Evolutionary conservation across 2,797 vertebrate species (phyloP).

Genomic region (Meriones psammophilus): DNA sequence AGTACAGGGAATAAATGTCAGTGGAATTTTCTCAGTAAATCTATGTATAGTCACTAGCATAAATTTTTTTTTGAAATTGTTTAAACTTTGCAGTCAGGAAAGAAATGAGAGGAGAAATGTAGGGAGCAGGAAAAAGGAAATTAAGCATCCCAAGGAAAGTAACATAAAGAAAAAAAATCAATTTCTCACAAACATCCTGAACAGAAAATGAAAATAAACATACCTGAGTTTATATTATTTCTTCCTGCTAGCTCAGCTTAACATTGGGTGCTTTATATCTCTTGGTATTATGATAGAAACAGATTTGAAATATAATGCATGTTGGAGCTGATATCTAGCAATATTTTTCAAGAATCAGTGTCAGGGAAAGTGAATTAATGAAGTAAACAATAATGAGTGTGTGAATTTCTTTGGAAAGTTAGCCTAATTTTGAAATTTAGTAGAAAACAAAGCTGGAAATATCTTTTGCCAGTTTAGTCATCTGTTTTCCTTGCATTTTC

Average conservation of each 20-base stretch:
- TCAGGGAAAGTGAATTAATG: neutral
- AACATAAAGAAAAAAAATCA: conserved; percentile 40
- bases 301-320: neutral
- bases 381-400: neutral
- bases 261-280: neutral
- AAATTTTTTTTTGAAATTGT: conserved; percentile 59
- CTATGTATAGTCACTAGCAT: conserved; percentile 36
- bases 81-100: conserved; percentile 47
- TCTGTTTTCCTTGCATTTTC: conserved; percentile 46
- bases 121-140: conserved; percentile 63
- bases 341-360: neutral
- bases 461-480: neutral
- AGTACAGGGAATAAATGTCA: conserved; percentile 53
- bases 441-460: conserved; percentile 36
- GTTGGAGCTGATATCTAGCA: neutral
- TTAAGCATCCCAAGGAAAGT: conserved; percentile 45
- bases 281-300: neutral
- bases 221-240: neutral
- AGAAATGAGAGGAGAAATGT: conserved; percentile 52
- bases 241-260: neutral
- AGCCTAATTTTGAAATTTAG: conserved; percentile 55
- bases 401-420: conserved; percentile 23
- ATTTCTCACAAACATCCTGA: conserved; percentile 54
- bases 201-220: conserved; percentile 52
- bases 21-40: conserved; percentile 58